phyloP scores from a whole-genome alignment of 2,797 vertebrate species.

The Lepus oiostolus region DNA sequence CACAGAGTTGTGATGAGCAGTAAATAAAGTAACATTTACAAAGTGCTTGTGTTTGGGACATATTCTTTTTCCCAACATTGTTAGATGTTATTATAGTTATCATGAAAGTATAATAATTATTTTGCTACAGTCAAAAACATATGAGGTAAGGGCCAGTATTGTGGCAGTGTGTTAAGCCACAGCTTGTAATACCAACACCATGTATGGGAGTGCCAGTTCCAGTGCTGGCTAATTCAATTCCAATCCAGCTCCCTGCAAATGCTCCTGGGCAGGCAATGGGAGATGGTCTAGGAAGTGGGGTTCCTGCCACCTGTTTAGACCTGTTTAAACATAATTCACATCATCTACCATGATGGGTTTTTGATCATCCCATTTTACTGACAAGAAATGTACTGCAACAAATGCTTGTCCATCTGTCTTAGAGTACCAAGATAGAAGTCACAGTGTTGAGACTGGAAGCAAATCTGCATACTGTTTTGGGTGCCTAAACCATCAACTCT shows the following conservation, averaged over 20 bases:
- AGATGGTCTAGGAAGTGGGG: neutral
- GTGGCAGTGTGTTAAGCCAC: too few species aligned
- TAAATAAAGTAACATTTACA: neutral
- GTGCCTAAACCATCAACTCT: neutral
- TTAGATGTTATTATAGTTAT: neutral
- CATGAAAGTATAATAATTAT: neutral
- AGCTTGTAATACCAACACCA: too few species aligned
- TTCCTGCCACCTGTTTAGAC: too few species aligned
- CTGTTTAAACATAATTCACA: too few species aligned
- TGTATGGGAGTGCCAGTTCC: too few species aligned
- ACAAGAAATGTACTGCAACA: neutral
- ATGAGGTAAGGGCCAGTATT: neutral
- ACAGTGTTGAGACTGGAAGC: neutral
- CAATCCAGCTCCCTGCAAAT: too few species aligned
- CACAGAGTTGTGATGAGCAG: neutral
- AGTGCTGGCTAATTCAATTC: too few species aligned
- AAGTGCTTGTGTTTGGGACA: neutral
- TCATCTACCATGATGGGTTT: neutral
- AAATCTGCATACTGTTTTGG: neutral
- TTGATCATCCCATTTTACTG: neutral
- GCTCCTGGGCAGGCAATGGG: neutral
- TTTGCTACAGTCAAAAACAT: constrained; percentile 4
- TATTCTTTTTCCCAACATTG: neutral
- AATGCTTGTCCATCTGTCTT: neutral
- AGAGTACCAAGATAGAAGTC: neutral